Base-by-base conservation (phyloP, 2,113 vertebrate genomes). In the Hassar affinis region DNA sequence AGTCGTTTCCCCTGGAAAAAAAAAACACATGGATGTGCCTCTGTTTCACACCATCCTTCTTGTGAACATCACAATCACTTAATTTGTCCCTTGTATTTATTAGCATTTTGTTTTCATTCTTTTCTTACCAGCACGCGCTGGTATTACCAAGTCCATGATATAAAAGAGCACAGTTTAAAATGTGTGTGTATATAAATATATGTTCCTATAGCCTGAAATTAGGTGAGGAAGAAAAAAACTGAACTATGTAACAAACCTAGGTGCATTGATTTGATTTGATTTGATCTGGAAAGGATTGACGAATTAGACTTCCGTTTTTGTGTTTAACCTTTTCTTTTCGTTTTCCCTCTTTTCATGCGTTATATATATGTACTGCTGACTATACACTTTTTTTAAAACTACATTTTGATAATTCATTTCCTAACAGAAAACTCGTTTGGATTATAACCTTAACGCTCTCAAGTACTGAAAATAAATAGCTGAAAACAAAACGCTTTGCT, bases 381-480 rank as follows among this genome's bases (percentile, higher is more conserved):
- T 92, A 90, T 93, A 92, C 91, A 94, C 92, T 93, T 94, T 94
- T 88, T 80, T 94, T 92, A 93, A 94, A 93, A 91, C 91, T 90
- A 91, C 93, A 91, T 94, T 94, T 94, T 94, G 92, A 94, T 94
- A 94, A 93, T 92, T 93, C 85, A 92, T 94, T 93, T 93, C 92
- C 91, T 93, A 94, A 94, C 92, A 91, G 92, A 81, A 76, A 91
- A 90, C 91, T 72, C 93, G 93, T 94, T 92, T 92, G 92, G 91
- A 94, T 90, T 94, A 94, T 94, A 94, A 93, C 92, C 90, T 89
- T 90, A 92, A 89, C 92, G 93, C 93, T 92, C 80, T 88, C 85
- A 91, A 94, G 91, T 91, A 92, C 91, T 92, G 91, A 93, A 90
- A 93, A 93, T 93, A 94, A 93, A 93, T 92, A 92, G 89, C 86